Evolutionary conservation across 2,113 vertebrate genomes (phyloP).

Genomic region (Scortum barcoo): DNA sequence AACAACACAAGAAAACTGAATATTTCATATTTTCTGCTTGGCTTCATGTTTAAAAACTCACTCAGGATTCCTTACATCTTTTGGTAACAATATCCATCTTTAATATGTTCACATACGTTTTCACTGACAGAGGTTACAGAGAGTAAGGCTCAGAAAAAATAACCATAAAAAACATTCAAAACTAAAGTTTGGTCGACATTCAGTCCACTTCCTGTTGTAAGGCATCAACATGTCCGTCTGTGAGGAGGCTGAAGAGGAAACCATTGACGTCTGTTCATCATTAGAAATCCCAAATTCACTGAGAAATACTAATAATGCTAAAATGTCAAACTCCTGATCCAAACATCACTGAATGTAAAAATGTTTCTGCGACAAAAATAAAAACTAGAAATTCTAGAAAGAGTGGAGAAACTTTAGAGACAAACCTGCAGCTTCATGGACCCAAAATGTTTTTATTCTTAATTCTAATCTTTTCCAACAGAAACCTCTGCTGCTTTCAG

Average conservation of each 20-base stretch:
- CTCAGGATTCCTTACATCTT: neutral
- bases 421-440: neutral
- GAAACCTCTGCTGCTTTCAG: too few species aligned
- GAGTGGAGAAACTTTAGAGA: neutral
- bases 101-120: slow-evolving; percentile 12
- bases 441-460: neutral
- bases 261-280: neutral
- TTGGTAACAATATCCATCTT: slow-evolving; percentile 38
- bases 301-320: neutral
- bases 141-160: neutral
- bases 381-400: neutral
- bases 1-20: neutral
- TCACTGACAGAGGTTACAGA: neutral
- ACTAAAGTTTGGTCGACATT: slow-evolving; percentile 27
- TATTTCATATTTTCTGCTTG: neutral
- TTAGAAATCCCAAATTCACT: neutral
- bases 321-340: neutral
- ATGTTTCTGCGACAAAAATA: neutral
- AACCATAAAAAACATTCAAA: slow-evolving; percentile 11
- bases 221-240: neutral
- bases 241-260: neutral
- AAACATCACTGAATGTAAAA: neutral
- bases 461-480: neutral
- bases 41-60: too few species aligned
- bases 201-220: slow-evolving; percentile 28